Base-by-base conservation (phyloP, 2,113 vertebrate genomes). In the Barnardius zonarius region DNA sequence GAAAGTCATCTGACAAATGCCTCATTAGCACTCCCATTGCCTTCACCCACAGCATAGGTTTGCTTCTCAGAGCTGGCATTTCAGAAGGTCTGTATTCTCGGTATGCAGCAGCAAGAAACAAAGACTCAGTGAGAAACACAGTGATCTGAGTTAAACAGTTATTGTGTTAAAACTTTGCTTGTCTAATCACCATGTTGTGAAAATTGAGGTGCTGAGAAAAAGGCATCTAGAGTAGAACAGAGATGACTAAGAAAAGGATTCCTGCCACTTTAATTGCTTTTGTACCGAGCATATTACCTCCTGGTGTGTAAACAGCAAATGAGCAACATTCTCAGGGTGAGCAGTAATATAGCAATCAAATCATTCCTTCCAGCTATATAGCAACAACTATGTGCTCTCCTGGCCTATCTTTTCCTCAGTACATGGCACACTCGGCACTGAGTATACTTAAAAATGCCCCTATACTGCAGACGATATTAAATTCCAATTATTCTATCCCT, bases 301-400 rank as follows among this genome's bases (percentile, higher is more conserved):
- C 83, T 76, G 52, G 64, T 83, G 44, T 76, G 57, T 83, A 93
- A 95, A 92, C 67, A 84, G 57, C 62, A 75, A 93, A 93, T 96
- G 84, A 95, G 61, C 87, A 91, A 68, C 81, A 92, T 70, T 84
- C 55, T 93, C 69, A 64, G 69, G 62, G 74, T 52, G 62, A 95
- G 72, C 39, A 78, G 37, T 55, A 83, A 74, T 25, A 68, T 1
- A 33, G 44, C 41, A 77, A 78, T 91, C 66, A 82, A 91, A 61
- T 52, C 87, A n/a, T n/a, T 87, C 66, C 91, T 92, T 88, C 76
- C 72, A 92, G 69, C 73, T 54, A 70, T 33, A 44, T 27, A 57
- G 49, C 28, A 87, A 64, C 31, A 83, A 27, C 51, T 28, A 2
- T 55, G 17, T 69, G 35, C 30, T 69, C 48, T 93, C 44, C 79